These are phyloP conservation scores for Aphelenchoides besseyi DNA, from an alignment of 1,140 invertebrate species.

Conservation along the genomic window DNA sequence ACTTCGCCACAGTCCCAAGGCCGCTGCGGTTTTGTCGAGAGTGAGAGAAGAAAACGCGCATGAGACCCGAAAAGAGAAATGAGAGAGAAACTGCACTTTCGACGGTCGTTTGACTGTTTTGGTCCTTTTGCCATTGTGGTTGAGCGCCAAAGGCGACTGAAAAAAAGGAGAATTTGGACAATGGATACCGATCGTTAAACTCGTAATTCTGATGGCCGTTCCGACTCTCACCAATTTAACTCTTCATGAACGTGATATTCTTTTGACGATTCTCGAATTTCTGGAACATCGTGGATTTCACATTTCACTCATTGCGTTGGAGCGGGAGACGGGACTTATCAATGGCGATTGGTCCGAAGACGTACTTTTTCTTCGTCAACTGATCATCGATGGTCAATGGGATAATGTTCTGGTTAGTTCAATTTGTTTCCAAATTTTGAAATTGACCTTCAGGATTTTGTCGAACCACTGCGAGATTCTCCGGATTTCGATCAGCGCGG, in stretches of 20 bases:
- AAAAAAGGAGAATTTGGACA: not conserved
- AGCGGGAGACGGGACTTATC: conserved; percentile 89
- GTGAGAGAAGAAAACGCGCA: not conserved
- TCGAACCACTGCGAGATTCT: conserved; percentile 81
- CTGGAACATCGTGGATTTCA: conserved; percentile 79
- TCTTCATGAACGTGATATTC: conserved; percentile 83
- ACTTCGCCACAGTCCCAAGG: not conserved
- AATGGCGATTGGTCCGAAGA: conserved; percentile 86
- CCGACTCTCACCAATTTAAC: conserved; percentile 66
- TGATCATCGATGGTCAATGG: conserved; percentile 95
- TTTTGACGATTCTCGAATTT: conserved; percentile 85
- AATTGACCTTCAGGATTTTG: conserved; percentile 71
- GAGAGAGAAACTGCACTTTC: not conserved
- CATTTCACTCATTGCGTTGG: conserved; percentile 72
- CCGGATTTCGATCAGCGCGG: conserved; percentile 73
- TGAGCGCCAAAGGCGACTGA: not conserved
- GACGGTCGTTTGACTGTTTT: not conserved
- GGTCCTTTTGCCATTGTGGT: not conserved
- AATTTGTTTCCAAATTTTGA: not conserved
- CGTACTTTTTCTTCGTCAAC: conserved; percentile 81
- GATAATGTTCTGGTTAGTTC: conserved; percentile 75
- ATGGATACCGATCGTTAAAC: not conserved
- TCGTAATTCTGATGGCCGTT: not conserved
- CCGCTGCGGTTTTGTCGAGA: not conserved
- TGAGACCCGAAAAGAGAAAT: not conserved